Conservation (phyloP, 53 echinoderm and acorn worm species). For the Crossaster papposus region DNA sequence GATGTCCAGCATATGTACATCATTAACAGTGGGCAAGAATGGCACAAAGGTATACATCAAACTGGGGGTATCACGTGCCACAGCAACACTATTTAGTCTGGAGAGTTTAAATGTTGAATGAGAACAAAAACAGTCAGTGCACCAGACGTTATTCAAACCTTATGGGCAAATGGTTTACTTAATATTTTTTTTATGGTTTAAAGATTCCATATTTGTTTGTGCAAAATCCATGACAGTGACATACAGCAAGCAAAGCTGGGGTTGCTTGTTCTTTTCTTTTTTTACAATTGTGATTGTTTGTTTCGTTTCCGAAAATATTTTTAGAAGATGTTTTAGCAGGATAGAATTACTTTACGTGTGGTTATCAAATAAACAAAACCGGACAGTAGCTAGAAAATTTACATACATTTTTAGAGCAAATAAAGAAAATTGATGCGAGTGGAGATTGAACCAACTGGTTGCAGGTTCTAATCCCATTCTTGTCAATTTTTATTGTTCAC, state of each 20-base stretch:
- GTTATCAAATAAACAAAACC: no score
- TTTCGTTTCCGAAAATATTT: background rate
- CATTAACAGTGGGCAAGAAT: no score
- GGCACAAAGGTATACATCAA: no score
- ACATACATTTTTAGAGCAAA: background rate
- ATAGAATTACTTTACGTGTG: background rate
- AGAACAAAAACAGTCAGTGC: no score
- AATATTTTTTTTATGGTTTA: background rate
- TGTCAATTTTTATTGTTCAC: background rate
- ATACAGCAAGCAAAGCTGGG: background rate
- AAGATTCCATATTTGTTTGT: background rate
- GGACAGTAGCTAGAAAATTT: background rate
- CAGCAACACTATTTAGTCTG: no score
- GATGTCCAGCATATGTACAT: no score
- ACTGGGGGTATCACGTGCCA: no score
- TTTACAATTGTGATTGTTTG: background rate
- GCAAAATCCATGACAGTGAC: background rate
- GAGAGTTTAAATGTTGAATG: no score
- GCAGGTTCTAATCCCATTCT: no score
- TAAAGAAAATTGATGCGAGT: background rate
- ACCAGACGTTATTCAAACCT: no score
- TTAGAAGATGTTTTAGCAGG: conserved; percentile 2
- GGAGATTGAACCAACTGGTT: background rate
- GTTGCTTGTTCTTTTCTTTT: background rate
- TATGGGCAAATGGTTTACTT: no score